A percentile compares a stretch with the other conserved stretches of the same genome.
Conservation (phyloP, 2,113 vertebrate genomes). For the Alectura lathami region DNA sequence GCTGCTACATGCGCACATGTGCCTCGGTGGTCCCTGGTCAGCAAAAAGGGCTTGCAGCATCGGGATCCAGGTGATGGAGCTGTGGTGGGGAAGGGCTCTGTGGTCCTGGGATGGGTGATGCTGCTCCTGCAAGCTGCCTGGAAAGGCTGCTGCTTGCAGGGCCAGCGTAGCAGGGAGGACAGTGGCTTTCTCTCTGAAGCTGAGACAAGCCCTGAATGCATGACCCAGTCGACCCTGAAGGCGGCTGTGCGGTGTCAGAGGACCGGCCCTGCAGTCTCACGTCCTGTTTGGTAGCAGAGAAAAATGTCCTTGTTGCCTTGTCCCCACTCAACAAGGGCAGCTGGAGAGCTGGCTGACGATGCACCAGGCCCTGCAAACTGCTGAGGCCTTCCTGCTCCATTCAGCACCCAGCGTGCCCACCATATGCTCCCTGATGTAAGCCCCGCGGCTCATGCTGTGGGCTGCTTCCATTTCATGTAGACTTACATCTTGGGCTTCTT, state of each 20-base stretch:
- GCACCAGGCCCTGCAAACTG: neutral
- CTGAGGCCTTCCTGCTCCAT: neutral
- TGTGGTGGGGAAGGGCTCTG: neutral
- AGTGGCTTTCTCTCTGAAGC: neutral
- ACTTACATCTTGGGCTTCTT: neutral
- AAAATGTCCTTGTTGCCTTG: neutral
- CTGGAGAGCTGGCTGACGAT: neutral
- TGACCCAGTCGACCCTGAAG: neutral
- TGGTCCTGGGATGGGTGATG: too few relatives aligned
- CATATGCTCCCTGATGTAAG: neutral
- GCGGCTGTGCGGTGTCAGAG: neutral
- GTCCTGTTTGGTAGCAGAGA: neutral
- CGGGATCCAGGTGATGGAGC: neutral
- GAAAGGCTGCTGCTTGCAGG: neutral
- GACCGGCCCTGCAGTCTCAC: accelerated
- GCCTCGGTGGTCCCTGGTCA: accelerated
- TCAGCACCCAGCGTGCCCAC: accelerated
- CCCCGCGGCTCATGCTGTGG: accelerated
- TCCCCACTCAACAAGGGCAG: neutral
- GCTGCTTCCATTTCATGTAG: neutral
- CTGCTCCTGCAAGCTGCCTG: neutral
- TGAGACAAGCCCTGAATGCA: neutral
- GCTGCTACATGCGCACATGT: accelerated
- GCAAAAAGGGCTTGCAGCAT: neutral
- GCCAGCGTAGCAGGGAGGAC: neutral